Base-by-base conservation (phyloP, 2,113 vertebrate genomes). In the Dasyurus viverrinus region DNA sequence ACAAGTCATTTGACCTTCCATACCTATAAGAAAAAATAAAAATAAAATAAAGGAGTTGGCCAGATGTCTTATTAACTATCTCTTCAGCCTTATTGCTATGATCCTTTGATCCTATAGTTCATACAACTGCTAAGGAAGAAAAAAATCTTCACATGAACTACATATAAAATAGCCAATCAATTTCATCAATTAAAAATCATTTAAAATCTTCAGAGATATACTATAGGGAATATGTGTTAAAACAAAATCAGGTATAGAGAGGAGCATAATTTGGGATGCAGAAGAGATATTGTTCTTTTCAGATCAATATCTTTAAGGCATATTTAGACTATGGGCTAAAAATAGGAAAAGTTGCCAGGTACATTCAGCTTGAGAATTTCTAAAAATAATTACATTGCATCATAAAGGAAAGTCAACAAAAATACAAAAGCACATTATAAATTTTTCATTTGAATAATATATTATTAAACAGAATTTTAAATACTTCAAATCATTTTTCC, bases 151-250 rank as follows among this genome's bases (percentile, higher is more conserved):
- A 84, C n/a, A 42, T 84, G n/a, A 84, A 42, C 68, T 84, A 42
- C 19, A 84, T 76, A 76, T 84, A 42, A 84, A 42, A 42, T n/a
- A 47, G 54, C 25, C 60, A 94, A 1, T 94, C 25, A 92, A 30
- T 96, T 95, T 53, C 91, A 90, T 46, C 90, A 57, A 4, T 46
- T 95, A 76, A 97, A 95, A 95, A 96, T 90, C 8, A 2, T 53
- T 92, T 90, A 50, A 93, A 55, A 92, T 23, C 54, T 95, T 96
- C 93, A 26, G 96, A 92, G 57, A 54, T 60, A 26, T 23, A 92
- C 42, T 27, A 27, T 76, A 95, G 92, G 76, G 48, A 89, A 68
- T 53, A 26, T 57, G 94, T 22, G 92, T 3, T 94, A 55, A 92
- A 89, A 90, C 92, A 55, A 95, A 93, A 55, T 96, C 94, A 54